phyloP scores from a whole-genome alignment of 2,113 vertebrate genomes.

The Nycticebus coucang region DNA sequence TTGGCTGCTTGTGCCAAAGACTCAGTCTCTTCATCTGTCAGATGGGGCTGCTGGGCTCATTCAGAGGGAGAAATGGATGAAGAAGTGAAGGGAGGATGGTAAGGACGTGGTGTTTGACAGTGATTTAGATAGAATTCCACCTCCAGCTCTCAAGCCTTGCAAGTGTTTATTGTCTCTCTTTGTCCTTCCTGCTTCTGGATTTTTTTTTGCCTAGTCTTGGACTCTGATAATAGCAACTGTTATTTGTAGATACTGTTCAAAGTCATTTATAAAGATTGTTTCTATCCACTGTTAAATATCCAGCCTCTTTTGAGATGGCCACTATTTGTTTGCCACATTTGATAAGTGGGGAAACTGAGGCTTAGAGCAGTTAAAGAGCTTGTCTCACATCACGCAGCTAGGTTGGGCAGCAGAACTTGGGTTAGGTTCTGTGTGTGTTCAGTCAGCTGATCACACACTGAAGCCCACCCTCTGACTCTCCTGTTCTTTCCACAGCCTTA shows the following conservation, averaged over 20 bases:
- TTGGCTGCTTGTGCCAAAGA: background rate
- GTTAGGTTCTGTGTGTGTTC: background rate
- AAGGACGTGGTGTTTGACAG: rapidly evolving
- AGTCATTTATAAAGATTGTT: background rate
- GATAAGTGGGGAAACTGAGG: background rate
- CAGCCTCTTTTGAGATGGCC: background rate
- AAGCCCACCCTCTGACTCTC: background rate
- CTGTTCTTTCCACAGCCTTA: constrained; percentile 54
- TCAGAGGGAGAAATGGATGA: background rate
- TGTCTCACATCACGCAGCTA: background rate
- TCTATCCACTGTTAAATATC: no score
- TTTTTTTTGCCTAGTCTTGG: background rate
- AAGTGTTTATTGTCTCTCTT: background rate
- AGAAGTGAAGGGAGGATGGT: background rate
- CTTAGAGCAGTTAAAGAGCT: background rate
- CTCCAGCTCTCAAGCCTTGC: background rate
- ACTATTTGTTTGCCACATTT: background rate
- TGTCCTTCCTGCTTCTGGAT: background rate
- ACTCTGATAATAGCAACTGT: background rate
- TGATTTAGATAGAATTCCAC: background rate
- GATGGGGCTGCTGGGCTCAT: background rate
- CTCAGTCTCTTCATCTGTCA: background rate
- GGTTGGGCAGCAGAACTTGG: background rate
- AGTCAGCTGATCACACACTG: background rate
- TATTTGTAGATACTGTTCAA: background rate